Evolutionary conservation across 2,888 invertebrate species (phyloP).

Genomic region (Smittia aterrima): DNA sequence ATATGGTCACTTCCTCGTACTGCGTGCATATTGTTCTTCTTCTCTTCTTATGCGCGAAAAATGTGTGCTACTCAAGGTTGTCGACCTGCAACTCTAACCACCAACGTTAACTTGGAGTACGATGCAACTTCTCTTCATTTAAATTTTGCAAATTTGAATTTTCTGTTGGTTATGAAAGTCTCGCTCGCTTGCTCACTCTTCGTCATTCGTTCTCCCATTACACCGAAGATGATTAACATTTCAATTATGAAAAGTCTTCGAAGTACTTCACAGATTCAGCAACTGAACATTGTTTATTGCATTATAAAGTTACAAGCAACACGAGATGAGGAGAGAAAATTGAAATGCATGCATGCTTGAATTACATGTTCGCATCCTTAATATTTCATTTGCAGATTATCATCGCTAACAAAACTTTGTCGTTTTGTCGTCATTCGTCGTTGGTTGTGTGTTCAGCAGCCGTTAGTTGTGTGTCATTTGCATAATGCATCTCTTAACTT

Average conservation of each 20-base stretch:
- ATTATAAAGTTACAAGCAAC: not conserved
- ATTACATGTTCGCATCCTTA: not conserved
- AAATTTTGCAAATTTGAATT: too few relatives aligned
- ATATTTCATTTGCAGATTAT: constrained; percentile 11
- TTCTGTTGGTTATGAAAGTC: too few relatives aligned
- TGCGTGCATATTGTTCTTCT: not conserved
- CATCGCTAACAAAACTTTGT: not conserved
- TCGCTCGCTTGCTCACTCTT: too few relatives aligned
- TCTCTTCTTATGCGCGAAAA: not conserved
- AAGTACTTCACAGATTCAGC: not conserved
- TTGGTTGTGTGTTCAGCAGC: too few relatives aligned
- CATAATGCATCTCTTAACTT: constrained; percentile 2
- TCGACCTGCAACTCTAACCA: not conserved
- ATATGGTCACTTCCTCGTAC: constrained; percentile 1
- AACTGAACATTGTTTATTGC: not conserved
- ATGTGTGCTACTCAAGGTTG: not conserved
- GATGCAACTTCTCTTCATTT: too few relatives aligned
- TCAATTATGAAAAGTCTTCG: not conserved
- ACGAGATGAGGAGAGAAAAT: too few relatives aligned
- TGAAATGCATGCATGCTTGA: too few relatives aligned
- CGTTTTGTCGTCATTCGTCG: not conserved
- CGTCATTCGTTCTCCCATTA: too few relatives aligned
- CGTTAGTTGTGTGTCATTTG: not conserved
- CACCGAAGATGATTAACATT: not conserved
- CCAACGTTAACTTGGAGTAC: too few relatives aligned